These are phyloP conservation scores for Himalopsyche tibetana DNA, from an alignment of 2,888 invertebrate species.

Conservation along the genomic window DNA sequence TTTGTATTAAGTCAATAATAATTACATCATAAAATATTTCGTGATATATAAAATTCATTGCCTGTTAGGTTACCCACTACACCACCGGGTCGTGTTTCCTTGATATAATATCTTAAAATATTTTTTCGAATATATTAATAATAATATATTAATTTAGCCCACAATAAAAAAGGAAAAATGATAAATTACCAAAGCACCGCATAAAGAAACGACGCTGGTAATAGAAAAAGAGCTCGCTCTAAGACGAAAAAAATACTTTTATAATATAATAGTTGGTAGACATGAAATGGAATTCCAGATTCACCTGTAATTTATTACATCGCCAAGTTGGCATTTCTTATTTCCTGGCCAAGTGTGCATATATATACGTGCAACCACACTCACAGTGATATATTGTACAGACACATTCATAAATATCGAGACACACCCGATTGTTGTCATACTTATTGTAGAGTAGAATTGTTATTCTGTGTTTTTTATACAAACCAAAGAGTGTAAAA, in stretches of 20 bases:
- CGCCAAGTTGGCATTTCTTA: conserved; percentile 45
- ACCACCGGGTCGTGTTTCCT: background rate
- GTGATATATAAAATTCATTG: background rate
- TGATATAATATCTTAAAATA: conserved; percentile 16
- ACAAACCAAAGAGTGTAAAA: no score
- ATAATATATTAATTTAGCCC: conserved; percentile 40
- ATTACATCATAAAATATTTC: no score
- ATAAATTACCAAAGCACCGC: conserved; percentile 28
- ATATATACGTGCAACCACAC: conserved; percentile 13
- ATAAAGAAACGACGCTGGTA: conserved; percentile 45
- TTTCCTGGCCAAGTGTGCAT: conserved; percentile 47
- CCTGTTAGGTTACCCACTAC: background rate
- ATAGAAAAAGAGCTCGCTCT: conserved; percentile 47
- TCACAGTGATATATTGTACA: conserved; percentile 9
- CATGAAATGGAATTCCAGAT: conserved; percentile 52
- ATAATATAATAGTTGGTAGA: conserved; percentile 50
- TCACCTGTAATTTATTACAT: conserved; percentile 51
- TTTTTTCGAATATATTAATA: conserved; percentile 28
- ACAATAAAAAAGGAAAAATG: conserved; percentile 35
- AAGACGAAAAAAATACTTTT: conserved; percentile 43
- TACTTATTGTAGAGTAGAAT: background rate
- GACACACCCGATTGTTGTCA: background rate
- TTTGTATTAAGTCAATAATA: no score
- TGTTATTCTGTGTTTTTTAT: no score
- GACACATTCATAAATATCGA: conserved; percentile 14